Conservation (phyloP, 2,888 invertebrate species). For the Macrophya alboannulata region DNA sequence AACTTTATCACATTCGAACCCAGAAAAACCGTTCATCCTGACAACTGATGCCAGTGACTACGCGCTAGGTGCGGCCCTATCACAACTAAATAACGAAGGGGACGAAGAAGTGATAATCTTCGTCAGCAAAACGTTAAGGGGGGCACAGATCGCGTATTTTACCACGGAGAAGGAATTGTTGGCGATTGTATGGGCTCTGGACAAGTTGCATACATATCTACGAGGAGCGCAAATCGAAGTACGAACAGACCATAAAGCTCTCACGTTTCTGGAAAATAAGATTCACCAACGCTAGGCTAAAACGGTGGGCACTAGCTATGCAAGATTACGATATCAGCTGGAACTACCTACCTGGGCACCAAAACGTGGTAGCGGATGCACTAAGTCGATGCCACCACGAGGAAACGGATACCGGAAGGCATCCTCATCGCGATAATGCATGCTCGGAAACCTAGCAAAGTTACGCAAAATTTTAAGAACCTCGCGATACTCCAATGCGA, state of each 20-base stretch:
- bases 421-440: background rate
- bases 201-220: slow-evolving; percentile 59
- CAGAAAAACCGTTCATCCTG: slow-evolving; percentile 42
- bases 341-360: slow-evolving; percentile 55
- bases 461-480: background rate
- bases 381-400: slow-evolving; percentile 38
- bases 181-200: slow-evolving; percentile 59
- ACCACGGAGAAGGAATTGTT: slow-evolving; percentile 61
- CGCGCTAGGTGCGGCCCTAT: slow-evolving; percentile 61
- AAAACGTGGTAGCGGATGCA: slow-evolving; percentile 59
- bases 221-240: slow-evolving; percentile 59
- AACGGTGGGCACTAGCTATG: slow-evolving; percentile 60
- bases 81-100: slow-evolving; percentile 56
- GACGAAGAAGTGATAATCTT: slow-evolving; percentile 55
- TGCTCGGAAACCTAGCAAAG: background rate
- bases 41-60: slow-evolving; percentile 61
- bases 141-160: slow-evolving; percentile 57
- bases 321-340: slow-evolving; percentile 62
- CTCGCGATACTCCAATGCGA: background rate
- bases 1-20: slow-evolving; percentile 44
- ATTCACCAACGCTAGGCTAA: slow-evolving; percentile 58
- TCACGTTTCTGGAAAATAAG: slow-evolving; percentile 59
- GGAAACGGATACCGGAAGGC: background rate
- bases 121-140: slow-evolving; percentile 59
- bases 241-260: slow-evolving; percentile 60